Evolutionary conservation across 2,888 invertebrate species (phyloP), one percentile per base, ranked within the genome.

Genomic region (Caenorhabditis sp.): DNA sequence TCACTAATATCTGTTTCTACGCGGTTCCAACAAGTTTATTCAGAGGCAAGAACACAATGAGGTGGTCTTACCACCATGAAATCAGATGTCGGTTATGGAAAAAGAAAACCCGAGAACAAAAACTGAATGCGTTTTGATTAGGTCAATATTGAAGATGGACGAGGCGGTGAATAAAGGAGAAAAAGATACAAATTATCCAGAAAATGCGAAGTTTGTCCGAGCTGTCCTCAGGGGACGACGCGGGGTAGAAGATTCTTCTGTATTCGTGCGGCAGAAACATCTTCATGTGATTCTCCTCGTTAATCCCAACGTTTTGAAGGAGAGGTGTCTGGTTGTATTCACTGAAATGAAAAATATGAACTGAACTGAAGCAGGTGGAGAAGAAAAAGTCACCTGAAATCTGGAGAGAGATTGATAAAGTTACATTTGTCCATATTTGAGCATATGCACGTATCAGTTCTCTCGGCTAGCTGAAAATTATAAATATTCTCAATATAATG

Each of bases 341-440:
- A 15, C 75, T 75, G 50, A 22, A 74, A 55, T 22, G 17, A 56
- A n/a, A 1, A 5, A 5, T 20, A 4, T 17, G 5, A 17, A 5
- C 9, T 46, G 20, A 46, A 20, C 5, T 8, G 3, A 22, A 22
- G 17, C 20, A 17, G 6, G 22, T n/a, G 6, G 9, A 35, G 2
- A 2, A 9, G 3, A 13, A 48, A 7, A 27, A 20, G 4, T 7
- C n/a, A 70, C 68, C 62, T 70, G 15, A 70, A 75, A 13, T 56
- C 55, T 6, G 61, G 62, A 11, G 55, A 58, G 1, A 75, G 24
- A 32, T 75, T 66, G 32, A 74, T 74, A 9, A 61, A 66, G 39
- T 74, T 74, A 45, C 74, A 74, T 11, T 61, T 59, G 26, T 74
- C 61, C 61, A 61, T 66, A 11, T 74, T 74, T 6, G 74, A 61